Conservation (phyloP, 1,140 invertebrate genomes). For the Anagrus nilaparvatae region DNA sequence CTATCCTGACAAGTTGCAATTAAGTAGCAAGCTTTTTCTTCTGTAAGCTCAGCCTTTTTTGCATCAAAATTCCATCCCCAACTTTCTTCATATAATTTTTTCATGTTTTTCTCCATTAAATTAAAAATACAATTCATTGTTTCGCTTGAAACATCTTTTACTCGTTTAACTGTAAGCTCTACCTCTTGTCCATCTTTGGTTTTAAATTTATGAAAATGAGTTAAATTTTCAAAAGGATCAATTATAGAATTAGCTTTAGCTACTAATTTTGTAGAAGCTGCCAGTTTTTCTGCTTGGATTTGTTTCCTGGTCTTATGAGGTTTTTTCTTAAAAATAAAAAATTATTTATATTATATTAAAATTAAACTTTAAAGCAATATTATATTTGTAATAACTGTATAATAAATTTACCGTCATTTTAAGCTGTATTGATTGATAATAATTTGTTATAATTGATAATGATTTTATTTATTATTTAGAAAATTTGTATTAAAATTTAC, state of each 20-base stretch:
- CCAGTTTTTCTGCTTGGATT: conserved; percentile 26
- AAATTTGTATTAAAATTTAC: too few relatives aligned
- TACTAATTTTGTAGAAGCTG: conserved; percentile 21
- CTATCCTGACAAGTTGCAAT: conserved; percentile 44
- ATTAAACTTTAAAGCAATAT: neutral
- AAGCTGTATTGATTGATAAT: neutral
- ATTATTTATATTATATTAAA: neutral
- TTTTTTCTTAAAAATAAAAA: conserved; percentile 22
- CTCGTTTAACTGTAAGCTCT: conserved; percentile 36
- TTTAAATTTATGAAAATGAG: conserved; percentile 29
- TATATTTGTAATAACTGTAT: neutral
- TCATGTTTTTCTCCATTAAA: conserved; percentile 55
- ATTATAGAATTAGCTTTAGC: conserved; percentile 28
- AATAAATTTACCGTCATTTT: neutral
- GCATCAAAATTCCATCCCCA: conserved; percentile 58
- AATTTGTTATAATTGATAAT: too few relatives aligned
- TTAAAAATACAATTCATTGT: conserved; percentile 51
- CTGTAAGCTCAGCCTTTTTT: conserved; percentile 54
- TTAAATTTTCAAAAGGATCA: conserved; percentile 25
- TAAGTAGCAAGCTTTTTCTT: conserved; percentile 53
- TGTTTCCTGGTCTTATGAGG: conserved; percentile 28
- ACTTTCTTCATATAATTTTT: conserved; percentile 44
- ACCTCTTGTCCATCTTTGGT: conserved; percentile 28
- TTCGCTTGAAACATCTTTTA: conserved; percentile 34
- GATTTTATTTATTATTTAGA: too few relatives aligned